Base-by-base conservation (phyloP, 2,797 vertebrate species). In the Gastrophryne carolinensis region DNA sequence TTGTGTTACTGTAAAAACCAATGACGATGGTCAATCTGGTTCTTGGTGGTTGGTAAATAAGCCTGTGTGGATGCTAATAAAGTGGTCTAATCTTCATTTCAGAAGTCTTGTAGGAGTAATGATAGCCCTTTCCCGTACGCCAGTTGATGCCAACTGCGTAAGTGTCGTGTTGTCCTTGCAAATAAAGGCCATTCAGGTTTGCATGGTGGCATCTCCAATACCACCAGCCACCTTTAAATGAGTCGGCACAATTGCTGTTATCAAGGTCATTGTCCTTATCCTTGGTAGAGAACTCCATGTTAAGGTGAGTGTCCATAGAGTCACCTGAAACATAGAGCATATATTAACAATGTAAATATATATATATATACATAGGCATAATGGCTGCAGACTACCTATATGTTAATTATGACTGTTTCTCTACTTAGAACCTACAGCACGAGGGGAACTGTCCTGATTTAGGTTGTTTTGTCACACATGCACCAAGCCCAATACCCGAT, bases 31-130 rank as follows among this genome's bases (percentile, higher is more conserved):
- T n/a, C n/a, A n/a, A n/a, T n/a, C n/a, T n/a, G n/a, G n/a, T n/a
- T n/a, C n/a, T n/a, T n/a, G n/a, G n/a, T n/a, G n/a, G n/a, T n/a
- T n/a, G n/a, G n/a, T n/a, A n/a, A n/a, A n/a, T n/a, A n/a, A n/a
- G n/a, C n/a, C n/a, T n/a, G n/a, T n/a, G n/a, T n/a, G n/a, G n/a
- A n/a, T n/a, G n/a, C n/a, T n/a, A n/a, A n/a, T n/a, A n/a, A n/a
- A n/a, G n/a, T n/a, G 50, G 75, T 49, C 83, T 60, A 27, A 88
- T 53, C 74, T 86, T 88, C 84, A 87, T 86, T 74, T 87, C 86
- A 0, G 71, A 65, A 66, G 15, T 7, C 77, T 80, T 80, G 53
- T 81, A 77, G 75, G 86, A 85, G n/a, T 87, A 85, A 6, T 83
- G 70, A 52, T 83, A 76, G 2, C 82, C 83, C 19, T 71, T 81